Base-by-base conservation (phyloP, 2,113 vertebrate species). In the Camelus dromedarius region DNA sequence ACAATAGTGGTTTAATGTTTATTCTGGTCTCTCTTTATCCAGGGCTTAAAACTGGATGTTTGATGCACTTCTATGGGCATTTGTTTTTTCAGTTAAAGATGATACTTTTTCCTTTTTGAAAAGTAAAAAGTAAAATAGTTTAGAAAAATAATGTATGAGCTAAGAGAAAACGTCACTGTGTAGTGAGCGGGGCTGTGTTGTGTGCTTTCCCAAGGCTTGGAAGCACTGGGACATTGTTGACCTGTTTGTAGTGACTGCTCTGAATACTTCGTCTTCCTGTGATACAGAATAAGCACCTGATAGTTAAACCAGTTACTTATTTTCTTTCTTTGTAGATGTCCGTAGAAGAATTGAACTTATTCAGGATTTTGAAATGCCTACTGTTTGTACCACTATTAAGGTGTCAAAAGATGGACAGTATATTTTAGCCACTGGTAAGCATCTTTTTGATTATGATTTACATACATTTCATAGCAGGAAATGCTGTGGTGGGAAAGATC, bases 361-460 rank as follows among this genome's bases (percentile, higher is more conserved):
- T 97, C 99, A 99, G 96, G 99, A 99, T 96, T 99, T 99, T 98
- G 99, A 99, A 97, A 99, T 99, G 99, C 99, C 99, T 60, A 99
- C 99, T 0, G 98, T 99, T 93, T 99, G 99, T 98, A 99, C 99
- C 77, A 99, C 99, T 69, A 99, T 99, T 96, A 99, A 99, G 97
- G 99, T 99, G 73, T 99, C 99, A 32, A 98, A 99, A 97, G 99
- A 99, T 96, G 99, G 99, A 83, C 99, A 99, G 97, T 99, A 99
- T 97, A 98, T 99, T 98, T 98, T 99, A 98, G 99, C 99, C 97
- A 98, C 99, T 94, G 99, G 99, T 99, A 97, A 98, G 98, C 83
- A 52, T 92, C 35, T 15, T 35, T 90, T 79, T 56, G 35, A 32
- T 76, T 77, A 35, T 28, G 32, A 60, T 56, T 79, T 35, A 30